Evolutionary conservation across 2,797 vertebrate genomes (phyloP).

Genomic region (Pteropus rufus): DNA sequence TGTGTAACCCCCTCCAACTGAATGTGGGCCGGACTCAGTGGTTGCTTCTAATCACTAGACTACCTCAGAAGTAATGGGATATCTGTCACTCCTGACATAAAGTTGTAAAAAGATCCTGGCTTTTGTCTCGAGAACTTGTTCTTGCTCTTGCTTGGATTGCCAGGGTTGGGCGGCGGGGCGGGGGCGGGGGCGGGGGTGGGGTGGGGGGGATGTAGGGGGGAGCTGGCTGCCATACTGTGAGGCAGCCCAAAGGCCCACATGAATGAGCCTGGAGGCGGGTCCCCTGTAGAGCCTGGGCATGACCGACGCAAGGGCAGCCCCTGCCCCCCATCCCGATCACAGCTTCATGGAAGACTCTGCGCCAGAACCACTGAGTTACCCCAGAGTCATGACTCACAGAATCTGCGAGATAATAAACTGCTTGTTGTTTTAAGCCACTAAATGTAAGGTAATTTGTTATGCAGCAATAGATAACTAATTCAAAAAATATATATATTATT

Average conservation of each 20-base stretch:
- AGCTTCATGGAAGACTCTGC: neutral
- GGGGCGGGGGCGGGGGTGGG: too few relatives aligned
- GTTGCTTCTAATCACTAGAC: neutral
- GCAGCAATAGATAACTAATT: neutral
- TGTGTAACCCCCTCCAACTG: neutral
- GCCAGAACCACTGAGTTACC: neutral
- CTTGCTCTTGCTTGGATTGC: neutral
- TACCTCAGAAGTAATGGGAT: too few relatives aligned
- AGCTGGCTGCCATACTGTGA: neutral
- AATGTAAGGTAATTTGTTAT: neutral
- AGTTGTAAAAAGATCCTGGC: neutral
- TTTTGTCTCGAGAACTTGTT: neutral
- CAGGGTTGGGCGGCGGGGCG: neutral
- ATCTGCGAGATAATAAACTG: neutral
- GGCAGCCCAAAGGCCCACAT: fast-evolving
- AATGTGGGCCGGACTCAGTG: neutral
- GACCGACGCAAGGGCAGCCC: fast-evolving
- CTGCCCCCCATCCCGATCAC: fast-evolving
- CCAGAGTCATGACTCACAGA: neutral
- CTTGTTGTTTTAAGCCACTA: neutral
- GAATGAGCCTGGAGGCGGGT: neutral
- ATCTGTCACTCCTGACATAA: neutral
- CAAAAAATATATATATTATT: neutral
- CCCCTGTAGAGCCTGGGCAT: neutral
- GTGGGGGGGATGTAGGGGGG: too few relatives aligned